Base-by-base conservation (phyloP, 2,888 invertebrate species). In the Protonemura montana region DNA sequence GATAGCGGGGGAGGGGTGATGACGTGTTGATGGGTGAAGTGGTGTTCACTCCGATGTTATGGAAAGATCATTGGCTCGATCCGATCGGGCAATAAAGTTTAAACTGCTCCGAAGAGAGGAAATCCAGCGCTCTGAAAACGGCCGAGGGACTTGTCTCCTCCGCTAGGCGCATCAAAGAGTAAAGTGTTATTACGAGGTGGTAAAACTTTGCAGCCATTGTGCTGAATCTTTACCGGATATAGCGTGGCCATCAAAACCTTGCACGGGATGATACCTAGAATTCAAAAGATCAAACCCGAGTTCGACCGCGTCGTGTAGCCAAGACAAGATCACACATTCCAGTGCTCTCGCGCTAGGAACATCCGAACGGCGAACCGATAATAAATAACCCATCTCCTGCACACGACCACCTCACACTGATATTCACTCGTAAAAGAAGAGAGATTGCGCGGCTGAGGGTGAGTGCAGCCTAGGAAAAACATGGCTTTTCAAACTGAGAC, bases 21-120 rank as follows among this genome's bases (percentile, higher is more conserved):
- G 86, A 42, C 86, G 41, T 30, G 59, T 76, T 84, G 85, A 86
- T 59, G 59, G 80, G 84, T 26, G 42, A 30, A 78, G 85, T 27
- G 27, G 83, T 81, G 86, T 80, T 81, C 82, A 85, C 84, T 76
- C 27, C 35, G 85, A 86, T 80, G 85, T 86, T 86, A 82, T 41
- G 25, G 86, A 84, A 59, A 82, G 80, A 80, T 86, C 81, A 84
- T 78, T 83, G 86, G 78, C 80, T 86, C 86, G 86, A 86, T 85
- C 85, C 77, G 85, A 87, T 87, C 85, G 82, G 27, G 85, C 82
- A 82, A 82, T 85, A 81, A 82, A 85, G 85, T 82, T 85, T 85
- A 85, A 87, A 86, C 85, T 85, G 35, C 76, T 28, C 85, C 84
- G 59, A 35, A n/a, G 27, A 42, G 42, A 83, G 82, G 42, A 42